These are phyloP conservation scores for Gymnodraco acuticeps DNA, from an alignment of 2,797 vertebrate species.

Conservation along the genomic window DNA sequence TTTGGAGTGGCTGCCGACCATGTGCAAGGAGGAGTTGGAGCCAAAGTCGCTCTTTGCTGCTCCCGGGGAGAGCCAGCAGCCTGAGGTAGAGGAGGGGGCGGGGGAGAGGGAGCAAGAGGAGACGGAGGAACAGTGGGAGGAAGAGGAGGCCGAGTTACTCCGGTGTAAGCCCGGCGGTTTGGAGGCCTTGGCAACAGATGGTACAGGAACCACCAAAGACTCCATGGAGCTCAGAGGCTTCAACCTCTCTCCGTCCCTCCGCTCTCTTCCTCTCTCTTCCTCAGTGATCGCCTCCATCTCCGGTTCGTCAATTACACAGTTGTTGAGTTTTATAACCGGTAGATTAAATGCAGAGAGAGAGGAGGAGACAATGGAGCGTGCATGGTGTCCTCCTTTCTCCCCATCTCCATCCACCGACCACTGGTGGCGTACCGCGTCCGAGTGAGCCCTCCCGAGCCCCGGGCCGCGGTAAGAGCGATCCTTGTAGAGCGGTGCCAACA, in stretches of 20 bases:
- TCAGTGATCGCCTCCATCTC: slow-evolving; percentile 95
- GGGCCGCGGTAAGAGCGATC: slow-evolving; percentile 79
- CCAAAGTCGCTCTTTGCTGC: slow-evolving; percentile 93
- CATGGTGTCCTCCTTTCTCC: slow-evolving; percentile 82
- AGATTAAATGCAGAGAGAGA: slow-evolving; percentile 97
- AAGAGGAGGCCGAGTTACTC: slow-evolving; percentile 88
- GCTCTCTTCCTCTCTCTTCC: slow-evolving; percentile 81
- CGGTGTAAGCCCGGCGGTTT: slow-evolving; percentile 81
- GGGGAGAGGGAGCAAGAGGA: slow-evolving; percentile 81
- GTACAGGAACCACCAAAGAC: slow-evolving; percentile 89
- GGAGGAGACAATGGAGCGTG: slow-evolving; percentile 96
- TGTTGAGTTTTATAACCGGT: slow-evolving; percentile 98
- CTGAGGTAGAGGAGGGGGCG: slow-evolving; percentile 83
- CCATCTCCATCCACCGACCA: slow-evolving; percentile 70
- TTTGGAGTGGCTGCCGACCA: slow-evolving; percentile 95
- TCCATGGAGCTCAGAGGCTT: slow-evolving; percentile 89
- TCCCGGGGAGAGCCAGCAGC: slow-evolving; percentile 92
- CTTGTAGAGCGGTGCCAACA: slow-evolving; percentile 89
- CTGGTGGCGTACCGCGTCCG: slow-evolving; percentile 75
- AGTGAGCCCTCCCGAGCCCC: slow-evolving; percentile 74
- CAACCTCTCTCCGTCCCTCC: slow-evolving; percentile 70
- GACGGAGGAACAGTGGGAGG: slow-evolving; percentile 81
- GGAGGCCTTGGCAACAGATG: slow-evolving; percentile 87
- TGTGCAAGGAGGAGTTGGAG: slow-evolving; percentile 94
- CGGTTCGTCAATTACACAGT: slow-evolving; percentile 97